A percentile compares a stretch with the other conserved stretches of the same genome.
These are phyloP conservation scores for Stenolophus ochropezus DNA, from an alignment of 2,888 invertebrate species.

Conservation along the genomic window DNA sequence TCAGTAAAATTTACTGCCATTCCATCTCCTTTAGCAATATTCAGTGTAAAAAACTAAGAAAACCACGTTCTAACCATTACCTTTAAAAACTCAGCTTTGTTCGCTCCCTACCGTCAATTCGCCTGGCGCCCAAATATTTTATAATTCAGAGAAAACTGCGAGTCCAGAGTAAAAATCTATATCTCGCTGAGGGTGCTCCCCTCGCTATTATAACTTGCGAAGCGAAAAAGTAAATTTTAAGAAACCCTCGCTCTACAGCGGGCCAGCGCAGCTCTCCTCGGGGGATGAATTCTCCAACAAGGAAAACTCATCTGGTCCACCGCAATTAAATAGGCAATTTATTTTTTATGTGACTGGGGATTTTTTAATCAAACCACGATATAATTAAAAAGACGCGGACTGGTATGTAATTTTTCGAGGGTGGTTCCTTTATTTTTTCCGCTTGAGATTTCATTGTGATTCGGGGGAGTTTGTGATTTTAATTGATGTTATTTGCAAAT, in stretches of 20 bases:
- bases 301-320: slow-evolving; percentile 60
- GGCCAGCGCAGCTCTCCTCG: slow-evolving; percentile 66
- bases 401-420: slow-evolving; percentile 60
- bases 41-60: slow-evolving; percentile 18
- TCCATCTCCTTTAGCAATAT: slow-evolving; percentile 32
- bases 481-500: slow-evolving; percentile 60
- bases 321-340: slow-evolving; percentile 73
- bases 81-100: slow-evolving; percentile 27
- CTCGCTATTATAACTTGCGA: slow-evolving; percentile 73
- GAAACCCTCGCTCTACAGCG: slow-evolving; percentile 70
- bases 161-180: slow-evolving; percentile 74
- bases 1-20: slow-evolving; percentile 32
- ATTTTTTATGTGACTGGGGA: slow-evolving; percentile 72
- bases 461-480: slow-evolving; percentile 44
- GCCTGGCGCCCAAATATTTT: slow-evolving; percentile 69
- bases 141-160: slow-evolving; percentile 73
- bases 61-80: slow-evolving; percentile 37
- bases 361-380: slow-evolving; percentile 73
- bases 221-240: slow-evolving; percentile 74
- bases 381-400: slow-evolving; percentile 61
- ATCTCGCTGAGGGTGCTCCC: slow-evolving; percentile 70
- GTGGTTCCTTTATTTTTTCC: slow-evolving; percentile 62
- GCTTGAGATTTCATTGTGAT: slow-evolving; percentile 62
- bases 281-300: slow-evolving; percentile 59
- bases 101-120: slow-evolving; percentile 6